Evolutionary conservation across 2,113 vertebrate species (phyloP).

Genomic region (Microtus oregoni): DNA sequence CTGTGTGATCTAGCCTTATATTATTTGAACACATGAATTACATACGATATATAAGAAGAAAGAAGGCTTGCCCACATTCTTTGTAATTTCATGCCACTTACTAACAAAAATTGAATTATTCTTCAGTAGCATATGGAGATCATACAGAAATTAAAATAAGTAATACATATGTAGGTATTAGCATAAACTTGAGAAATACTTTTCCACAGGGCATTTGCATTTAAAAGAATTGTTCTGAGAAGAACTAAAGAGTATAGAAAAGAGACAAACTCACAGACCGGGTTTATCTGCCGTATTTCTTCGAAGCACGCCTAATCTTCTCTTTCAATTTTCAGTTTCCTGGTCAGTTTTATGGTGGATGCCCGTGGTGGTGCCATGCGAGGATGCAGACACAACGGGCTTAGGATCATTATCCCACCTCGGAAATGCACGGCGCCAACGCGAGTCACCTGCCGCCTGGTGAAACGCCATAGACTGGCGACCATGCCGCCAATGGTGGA

Average conservation of each 20-base stretch:
- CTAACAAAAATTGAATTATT: background rate
- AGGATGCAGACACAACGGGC: conserved; percentile 96
- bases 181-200: background rate
- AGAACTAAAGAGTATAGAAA: background rate
- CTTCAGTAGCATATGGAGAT: background rate
- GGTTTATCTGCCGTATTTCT: rapidly evolving
- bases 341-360: conserved; percentile 99
- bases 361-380: conserved; percentile 98
- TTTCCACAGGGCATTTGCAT: background rate
- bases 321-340: conserved; percentile 90
- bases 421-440: conserved; percentile 97
- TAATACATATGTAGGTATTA: background rate
- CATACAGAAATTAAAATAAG: background rate
- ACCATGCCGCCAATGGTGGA: conserved; percentile 99
- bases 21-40: background rate
- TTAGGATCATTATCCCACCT: conserved; percentile 97
- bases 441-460: conserved; percentile 96
- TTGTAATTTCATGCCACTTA: background rate
- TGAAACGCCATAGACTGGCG: conserved; percentile 97
- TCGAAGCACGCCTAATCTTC: conserved; percentile 36
- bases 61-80: background rate
- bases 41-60: background rate
- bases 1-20: background rate
- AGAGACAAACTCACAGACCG: background rate
- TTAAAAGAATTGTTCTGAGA: background rate